Evolutionary conservation across 2,113 vertebrate species (phyloP).

Genomic region (Gnathonemus echidnorhynchus): DNA sequence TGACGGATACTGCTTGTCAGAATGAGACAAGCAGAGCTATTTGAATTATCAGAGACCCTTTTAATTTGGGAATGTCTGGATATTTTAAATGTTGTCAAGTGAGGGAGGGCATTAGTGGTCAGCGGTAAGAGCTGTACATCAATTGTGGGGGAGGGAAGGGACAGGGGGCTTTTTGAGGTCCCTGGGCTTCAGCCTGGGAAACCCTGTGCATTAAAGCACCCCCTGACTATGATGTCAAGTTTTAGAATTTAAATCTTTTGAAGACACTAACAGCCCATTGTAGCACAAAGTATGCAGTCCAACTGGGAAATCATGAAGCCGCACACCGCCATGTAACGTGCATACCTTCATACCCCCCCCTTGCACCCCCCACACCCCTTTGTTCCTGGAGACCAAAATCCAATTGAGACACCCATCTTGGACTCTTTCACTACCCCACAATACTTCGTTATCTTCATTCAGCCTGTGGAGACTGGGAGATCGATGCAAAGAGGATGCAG

Average conservation of each 20-base stretch:
- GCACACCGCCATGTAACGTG: neutral
- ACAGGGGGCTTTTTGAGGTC: neutral
- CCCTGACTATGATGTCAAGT: neutral
- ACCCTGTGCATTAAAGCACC: neutral
- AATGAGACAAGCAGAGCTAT: neutral
- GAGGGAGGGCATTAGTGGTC: neutral
- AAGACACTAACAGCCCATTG: slow-evolving; percentile 33
- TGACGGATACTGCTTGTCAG: neutral
- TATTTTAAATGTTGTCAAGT: neutral
- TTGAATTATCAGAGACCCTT: neutral
- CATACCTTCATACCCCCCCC: neutral
- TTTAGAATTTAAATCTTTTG: slow-evolving; percentile 14
- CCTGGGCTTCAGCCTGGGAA: neutral
- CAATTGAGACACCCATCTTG: slow-evolving; percentile 27
- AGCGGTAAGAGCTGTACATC: neutral
- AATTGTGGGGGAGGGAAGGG: neutral
- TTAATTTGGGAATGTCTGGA: neutral
- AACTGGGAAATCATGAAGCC: neutral
- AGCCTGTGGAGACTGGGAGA: slow-evolving; percentile 38
- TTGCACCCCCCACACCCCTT: neutral
- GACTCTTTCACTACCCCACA: slow-evolving; percentile 37
- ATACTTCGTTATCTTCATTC: slow-evolving; percentile 30
- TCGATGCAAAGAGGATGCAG: slow-evolving; percentile 42
- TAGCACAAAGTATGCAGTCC: neutral
- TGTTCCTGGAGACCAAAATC: slow-evolving; percentile 24